A percentile compares a stretch with the other conserved stretches of the same genome.
These are phyloP conservation scores for Cathartes aura DNA, from an alignment of 2,113 vertebrate species.

Conservation along the genomic window DNA sequence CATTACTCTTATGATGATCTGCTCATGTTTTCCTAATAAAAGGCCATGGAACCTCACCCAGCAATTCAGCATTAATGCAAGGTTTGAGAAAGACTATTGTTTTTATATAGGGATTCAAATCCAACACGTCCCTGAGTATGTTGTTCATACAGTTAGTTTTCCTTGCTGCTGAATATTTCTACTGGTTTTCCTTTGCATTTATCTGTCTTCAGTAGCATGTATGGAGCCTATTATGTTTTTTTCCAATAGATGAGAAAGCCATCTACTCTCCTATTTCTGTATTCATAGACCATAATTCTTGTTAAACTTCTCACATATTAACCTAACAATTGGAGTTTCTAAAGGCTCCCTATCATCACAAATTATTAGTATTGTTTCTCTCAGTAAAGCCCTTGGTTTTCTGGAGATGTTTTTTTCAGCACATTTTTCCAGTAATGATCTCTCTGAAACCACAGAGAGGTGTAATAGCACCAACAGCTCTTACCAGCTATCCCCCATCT, in stretches of 20 bases:
- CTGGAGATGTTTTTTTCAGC: not conserved
- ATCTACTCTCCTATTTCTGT: not conserved
- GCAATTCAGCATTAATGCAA: not conserved
- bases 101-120: not conserved
- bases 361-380: not conserved
- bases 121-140: rapidly evolving
- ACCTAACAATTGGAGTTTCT: not conserved
- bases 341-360: not conserved
- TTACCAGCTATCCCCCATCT: not conserved
- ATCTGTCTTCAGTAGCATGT: not conserved
- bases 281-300: not conserved
- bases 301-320: not conserved
- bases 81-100: not conserved
- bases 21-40: not conserved
- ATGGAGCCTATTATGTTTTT: not conserved
- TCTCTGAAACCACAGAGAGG: not conserved
- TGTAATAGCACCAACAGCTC: not conserved
- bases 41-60: not conserved
- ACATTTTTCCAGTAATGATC: not conserved
- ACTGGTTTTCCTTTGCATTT: not conserved
- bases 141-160: not conserved
- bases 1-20: not conserved
- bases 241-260: not conserved
- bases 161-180: not conserved
- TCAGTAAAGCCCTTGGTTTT: not conserved